A percentile compares a stretch with the other conserved stretches of the same genome.
Evolutionary conservation across 92 coral and sea anemone species (phyloP).

Genomic region (Metridium senile): DNA sequence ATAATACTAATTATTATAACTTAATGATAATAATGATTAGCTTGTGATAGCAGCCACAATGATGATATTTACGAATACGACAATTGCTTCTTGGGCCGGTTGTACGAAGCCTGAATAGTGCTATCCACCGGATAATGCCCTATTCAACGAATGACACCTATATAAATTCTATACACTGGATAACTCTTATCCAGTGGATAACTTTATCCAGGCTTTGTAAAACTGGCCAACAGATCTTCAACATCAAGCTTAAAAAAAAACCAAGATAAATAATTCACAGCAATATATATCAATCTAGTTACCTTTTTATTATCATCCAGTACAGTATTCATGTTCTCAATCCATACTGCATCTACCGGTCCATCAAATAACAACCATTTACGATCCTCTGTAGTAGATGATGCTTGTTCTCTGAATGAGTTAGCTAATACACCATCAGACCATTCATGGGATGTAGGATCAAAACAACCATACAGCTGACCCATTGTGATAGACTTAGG

Average conservation of each 20-base stretch:
- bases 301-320: constrained; percentile 97
- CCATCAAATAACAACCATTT: constrained; percentile 97
- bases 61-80: neutral
- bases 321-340: constrained; percentile 98
- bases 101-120: neutral
- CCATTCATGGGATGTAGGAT: constrained; percentile 97
- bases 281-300: neutral
- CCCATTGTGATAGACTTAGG: constrained; percentile 98
- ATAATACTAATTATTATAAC: no score
- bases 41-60: neutral
- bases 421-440: constrained; percentile 96
- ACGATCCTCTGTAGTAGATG: constrained; percentile 89
- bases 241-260: no score
- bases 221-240: no score
- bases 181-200: neutral
- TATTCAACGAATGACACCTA: neutral
- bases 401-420: constrained; percentile 93
- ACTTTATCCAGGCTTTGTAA: neutral
- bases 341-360: constrained; percentile 99
- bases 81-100: neutral
- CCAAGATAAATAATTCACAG: no score
- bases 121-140: neutral
- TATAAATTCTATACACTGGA: neutral
- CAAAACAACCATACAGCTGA: constrained; percentile 93
- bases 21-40: neutral